Evolutionary conservation across 2,888 invertebrate genomes (phyloP).

Genomic region (Unio delphinus): DNA sequence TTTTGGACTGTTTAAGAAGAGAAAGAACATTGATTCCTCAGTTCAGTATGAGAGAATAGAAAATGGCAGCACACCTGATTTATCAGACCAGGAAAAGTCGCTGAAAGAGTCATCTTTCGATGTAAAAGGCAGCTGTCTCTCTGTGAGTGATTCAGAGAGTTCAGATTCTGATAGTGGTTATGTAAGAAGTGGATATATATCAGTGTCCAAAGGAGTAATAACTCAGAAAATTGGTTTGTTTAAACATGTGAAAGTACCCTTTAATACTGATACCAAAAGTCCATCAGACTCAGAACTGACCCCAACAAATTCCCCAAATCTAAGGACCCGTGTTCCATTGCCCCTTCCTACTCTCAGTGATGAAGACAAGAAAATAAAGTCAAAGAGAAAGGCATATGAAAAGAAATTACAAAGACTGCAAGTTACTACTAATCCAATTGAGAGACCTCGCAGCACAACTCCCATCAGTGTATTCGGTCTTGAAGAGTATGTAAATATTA

Average conservation of each 20-base stretch:
- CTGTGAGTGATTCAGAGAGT: conserved; percentile 32
- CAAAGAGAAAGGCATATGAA: conserved; percentile 62
- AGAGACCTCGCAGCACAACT: conserved; percentile 61
- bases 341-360: conserved; percentile 34
- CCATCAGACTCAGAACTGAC: conserved; percentile 37
- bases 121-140: background rate
- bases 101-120: conserved; percentile 14
- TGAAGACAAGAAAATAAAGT: conserved; percentile 38
- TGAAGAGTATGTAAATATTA: conserved; percentile 59
- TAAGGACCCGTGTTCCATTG: conserved; percentile 22
- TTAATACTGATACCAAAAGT: conserved; percentile 2
- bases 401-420: conserved; percentile 58
- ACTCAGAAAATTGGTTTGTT: conserved; percentile 1
- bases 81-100: conserved; percentile 31
- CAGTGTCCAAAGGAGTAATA: conserved; percentile 17
- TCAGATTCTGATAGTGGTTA: conserved; percentile 46
- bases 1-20: conserved; percentile 25
- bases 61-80: conserved; percentile 27
- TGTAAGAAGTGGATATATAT: conserved; percentile 37
- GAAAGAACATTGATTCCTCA: conserved; percentile 28
- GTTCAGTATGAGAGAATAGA: conserved; percentile 32
- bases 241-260: background rate
- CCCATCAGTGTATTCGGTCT: conserved; percentile 61
- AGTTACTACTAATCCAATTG: conserved; percentile 61
- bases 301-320: conserved; percentile 48